Conservation (phyloP, 2,113 vertebrate species). For the Verasper variegatus region DNA sequence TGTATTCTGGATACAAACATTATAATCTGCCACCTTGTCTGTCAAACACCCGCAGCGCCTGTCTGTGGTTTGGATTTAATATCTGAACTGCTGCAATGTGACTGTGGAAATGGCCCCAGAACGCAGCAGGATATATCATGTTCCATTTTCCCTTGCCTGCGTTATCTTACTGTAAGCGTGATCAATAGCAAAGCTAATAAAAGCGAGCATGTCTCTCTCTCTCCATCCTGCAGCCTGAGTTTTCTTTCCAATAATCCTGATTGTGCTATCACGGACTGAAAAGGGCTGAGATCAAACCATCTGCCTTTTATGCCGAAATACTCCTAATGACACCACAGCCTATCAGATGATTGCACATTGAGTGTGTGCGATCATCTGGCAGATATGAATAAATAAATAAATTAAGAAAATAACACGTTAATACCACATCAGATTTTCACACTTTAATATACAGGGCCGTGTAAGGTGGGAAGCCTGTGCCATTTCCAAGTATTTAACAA, state of each 20-base stretch:
- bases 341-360: slow-evolving; percentile 14
- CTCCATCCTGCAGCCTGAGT: neutral
- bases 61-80: slow-evolving; percentile 9
- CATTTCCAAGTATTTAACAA: slow-evolving; percentile 42
- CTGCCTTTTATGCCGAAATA: slow-evolving; percentile 1
- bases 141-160: slow-evolving; percentile 42
- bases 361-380: neutral
- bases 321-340: neutral
- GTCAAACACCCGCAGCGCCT: neutral
- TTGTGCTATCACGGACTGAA: slow-evolving; percentile 13
- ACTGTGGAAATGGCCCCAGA: slow-evolving; percentile 26
- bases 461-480: neutral
- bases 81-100: slow-evolving; percentile 5
- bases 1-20: neutral
- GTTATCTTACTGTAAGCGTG: slow-evolving; percentile 50
- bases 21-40: neutral
- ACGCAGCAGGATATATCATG: slow-evolving; percentile 30
- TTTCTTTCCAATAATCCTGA: slow-evolving; percentile 38
- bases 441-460: neutral
- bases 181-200: slow-evolving; percentile 62
- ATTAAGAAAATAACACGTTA: neutral
- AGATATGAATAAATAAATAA: slow-evolving; percentile 5
- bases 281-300: neutral
- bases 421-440: slow-evolving; percentile 31
- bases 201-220: slow-evolving; percentile 19